Evolutionary conservation across 2,888 invertebrate species (phyloP).

Genomic region (Ferdinandea cuprea): DNA sequence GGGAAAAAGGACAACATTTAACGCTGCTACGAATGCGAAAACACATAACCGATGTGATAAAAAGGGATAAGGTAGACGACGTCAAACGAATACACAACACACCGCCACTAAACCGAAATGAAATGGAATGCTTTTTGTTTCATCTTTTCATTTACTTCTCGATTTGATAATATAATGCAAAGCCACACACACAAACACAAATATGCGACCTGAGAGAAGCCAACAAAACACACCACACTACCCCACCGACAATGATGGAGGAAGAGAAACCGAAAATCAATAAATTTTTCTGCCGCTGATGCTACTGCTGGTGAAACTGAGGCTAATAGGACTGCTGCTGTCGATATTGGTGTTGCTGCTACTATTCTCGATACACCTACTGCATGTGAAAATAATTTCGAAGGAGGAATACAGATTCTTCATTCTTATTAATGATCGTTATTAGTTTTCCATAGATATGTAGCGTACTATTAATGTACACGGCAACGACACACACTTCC

Average conservation of each 20-base stretch:
- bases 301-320: constrained; percentile 9
- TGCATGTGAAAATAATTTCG: background rate
- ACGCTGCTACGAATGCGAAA: constrained; percentile 8
- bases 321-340: constrained; percentile 4
- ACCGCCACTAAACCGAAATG: constrained; percentile 35
- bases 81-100: constrained; percentile 23
- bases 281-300: constrained; percentile 65
- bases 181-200: constrained; percentile 41
- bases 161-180: constrained; percentile 49
- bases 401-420: constrained; percentile 25
- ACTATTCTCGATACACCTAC: background rate
- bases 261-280: constrained; percentile 68
- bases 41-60: constrained; percentile 33
- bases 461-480: constrained; percentile 14
- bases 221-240: constrained; percentile 47
- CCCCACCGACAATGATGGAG: constrained; percentile 49
- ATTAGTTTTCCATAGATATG: constrained; percentile 21
- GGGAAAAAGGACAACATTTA: constrained; percentile 61
- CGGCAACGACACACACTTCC: constrained; percentile 15
- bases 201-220: constrained; percentile 21
- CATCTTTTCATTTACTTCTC: constrained; percentile 32
- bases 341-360: constrained; percentile 20
- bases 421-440: constrained; percentile 1
- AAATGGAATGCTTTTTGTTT: constrained; percentile 49
- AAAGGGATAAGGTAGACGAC: constrained; percentile 39